phyloP scores from a whole-genome alignment of 2,888 invertebrate species.

The Brassicogethes aeneus region DNA sequence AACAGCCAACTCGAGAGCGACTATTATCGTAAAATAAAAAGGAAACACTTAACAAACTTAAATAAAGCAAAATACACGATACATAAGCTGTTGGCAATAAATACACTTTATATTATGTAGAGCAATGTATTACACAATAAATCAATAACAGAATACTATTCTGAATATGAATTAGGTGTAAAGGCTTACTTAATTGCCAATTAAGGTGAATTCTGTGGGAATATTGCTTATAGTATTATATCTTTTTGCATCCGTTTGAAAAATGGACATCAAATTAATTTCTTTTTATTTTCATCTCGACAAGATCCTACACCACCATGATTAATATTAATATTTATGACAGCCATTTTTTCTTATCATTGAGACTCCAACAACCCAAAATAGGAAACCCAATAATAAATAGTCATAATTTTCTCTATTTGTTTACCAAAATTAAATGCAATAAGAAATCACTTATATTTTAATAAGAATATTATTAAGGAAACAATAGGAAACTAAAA shows the following conservation, averaged over 20 bases:
- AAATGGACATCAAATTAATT: not conserved
- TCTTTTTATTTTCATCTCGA: not conserved
- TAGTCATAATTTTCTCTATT: too few species aligned
- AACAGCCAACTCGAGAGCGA: not conserved
- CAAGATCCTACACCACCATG: not conserved
- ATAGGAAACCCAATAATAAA: too few species aligned
- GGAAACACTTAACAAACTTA: not conserved
- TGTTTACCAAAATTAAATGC: too few species aligned
- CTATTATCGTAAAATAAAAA: not conserved
- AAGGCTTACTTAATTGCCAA: slow-evolving; percentile 25
- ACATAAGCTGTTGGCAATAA: slow-evolving; percentile 11
- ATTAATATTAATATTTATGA: too few species aligned
- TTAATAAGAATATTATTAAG: too few species aligned
- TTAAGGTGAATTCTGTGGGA: slow-evolving; percentile 10
- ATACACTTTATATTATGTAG: slow-evolving; percentile 22
- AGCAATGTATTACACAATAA: slow-evolving; percentile 24
- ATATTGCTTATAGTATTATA: not conserved
- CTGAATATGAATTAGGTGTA: slow-evolving; percentile 23
- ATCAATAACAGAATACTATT: slow-evolving; percentile 25
- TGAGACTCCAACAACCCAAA: too few species aligned
- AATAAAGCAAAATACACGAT: not conserved
- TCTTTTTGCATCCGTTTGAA: not conserved
- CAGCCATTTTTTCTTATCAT: too few species aligned
- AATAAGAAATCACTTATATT: too few species aligned
- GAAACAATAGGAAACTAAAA: too few species aligned